These are phyloP conservation scores for Platycnemis pennipes DNA, from an alignment of 2,888 invertebrate species.

Conservation along the genomic window DNA sequence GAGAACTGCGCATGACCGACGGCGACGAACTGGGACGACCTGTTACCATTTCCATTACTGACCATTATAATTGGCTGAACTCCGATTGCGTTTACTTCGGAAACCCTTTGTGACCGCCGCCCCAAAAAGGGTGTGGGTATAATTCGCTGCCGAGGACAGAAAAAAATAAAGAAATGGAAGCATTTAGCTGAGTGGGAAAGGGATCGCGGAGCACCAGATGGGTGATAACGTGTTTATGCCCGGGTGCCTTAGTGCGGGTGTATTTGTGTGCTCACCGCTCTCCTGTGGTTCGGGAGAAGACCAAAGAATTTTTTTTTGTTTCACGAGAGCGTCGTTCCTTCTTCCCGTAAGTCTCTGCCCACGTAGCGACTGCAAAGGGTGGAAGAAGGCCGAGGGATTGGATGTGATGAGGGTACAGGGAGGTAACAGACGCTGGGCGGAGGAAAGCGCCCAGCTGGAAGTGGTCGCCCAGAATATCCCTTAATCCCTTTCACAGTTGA, in stretches of 20 bases:
- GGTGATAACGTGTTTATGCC: not conserved
- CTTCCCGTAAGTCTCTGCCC: not conserved
- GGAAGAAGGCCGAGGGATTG: not conserved
- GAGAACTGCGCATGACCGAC: not conserved
- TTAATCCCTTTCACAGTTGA: constrained; percentile 25
- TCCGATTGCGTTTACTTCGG: not conserved
- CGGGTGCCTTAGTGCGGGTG: not conserved
- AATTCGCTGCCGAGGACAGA: not conserved
- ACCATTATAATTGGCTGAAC: not conserved
- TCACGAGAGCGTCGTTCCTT: not conserved
- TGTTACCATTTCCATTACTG: not conserved
- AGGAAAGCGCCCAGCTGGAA: not conserved
- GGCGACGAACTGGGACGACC: not conserved
- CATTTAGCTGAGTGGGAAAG: not conserved
- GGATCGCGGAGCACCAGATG: not conserved
- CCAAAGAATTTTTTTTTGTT: not conserved
- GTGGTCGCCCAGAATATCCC: constrained; percentile 34
- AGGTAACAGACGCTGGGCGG: not conserved
- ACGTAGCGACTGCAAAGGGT: not conserved
- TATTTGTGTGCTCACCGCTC: not conserved
- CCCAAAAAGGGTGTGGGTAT: not conserved
- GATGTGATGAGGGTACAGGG: not conserved
- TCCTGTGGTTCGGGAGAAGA: not conserved
- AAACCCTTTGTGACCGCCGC: not conserved
- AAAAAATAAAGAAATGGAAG: not conserved